Conservation (phyloP, 1,140 invertebrate genomes). For the Parasteatoda tepidariorum region DNA sequence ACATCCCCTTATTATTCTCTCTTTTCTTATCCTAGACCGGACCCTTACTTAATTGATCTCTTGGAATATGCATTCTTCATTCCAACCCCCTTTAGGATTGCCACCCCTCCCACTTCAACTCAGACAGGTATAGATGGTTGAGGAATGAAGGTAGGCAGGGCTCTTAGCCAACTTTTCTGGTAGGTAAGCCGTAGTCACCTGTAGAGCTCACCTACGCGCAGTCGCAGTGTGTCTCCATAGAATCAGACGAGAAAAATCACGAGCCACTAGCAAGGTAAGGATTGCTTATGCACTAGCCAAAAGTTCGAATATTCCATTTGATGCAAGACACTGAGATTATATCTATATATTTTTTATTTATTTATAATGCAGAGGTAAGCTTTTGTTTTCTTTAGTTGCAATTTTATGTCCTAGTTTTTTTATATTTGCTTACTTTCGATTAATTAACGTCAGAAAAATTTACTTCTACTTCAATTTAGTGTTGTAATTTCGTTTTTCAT, state of each 20-base stretch:
- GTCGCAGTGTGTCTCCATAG: constrained; percentile 15
- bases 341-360: too few relatives aligned
- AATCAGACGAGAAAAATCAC: not conserved
- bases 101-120: not conserved
- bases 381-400: too few relatives aligned
- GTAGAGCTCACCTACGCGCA: constrained; percentile 50
- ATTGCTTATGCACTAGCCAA: too few relatives aligned
- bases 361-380: too few relatives aligned
- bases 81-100: not conserved
- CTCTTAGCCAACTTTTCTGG: not conserved
- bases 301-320: too few relatives aligned
- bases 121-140: constrained; percentile 10
- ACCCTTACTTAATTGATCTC: constrained; percentile 43
- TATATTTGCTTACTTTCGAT: too few relatives aligned
- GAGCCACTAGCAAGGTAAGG: not conserved
- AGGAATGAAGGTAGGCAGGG: not conserved
- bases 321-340: too few relatives aligned
- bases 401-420: too few relatives aligned
- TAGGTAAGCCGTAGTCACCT: constrained; percentile 10
- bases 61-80: constrained; percentile 10
- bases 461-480: too few relatives aligned
- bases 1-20: too few relatives aligned
- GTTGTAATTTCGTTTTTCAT: too few relatives aligned
- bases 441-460: too few relatives aligned
- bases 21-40: constrained; percentile 20